Evolutionary conservation across 2,888 invertebrate species (phyloP), one percentile per base, ranked within the genome.

Genomic region (Drosophila testacea): DNA sequence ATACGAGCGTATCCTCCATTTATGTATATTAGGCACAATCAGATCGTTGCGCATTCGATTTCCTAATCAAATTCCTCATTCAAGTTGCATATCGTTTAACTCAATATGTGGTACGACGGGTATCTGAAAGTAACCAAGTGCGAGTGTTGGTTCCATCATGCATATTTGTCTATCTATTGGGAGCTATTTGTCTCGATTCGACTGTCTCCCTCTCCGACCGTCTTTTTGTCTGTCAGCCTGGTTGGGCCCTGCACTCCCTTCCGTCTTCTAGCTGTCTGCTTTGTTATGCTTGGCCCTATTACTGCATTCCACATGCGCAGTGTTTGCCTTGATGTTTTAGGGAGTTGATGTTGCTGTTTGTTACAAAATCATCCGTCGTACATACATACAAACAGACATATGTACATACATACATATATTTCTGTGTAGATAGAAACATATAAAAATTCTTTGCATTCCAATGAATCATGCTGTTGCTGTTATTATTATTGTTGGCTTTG

Each of bases 311-410:
- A 86, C 87, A 89, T 87, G 89, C 89, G 70, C 83, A 83, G 81
- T 83, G 88, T 88, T 84, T 86, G 83, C 87, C 87, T 86, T 84
- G 87, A 86, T 84, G 89, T 88, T 83, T 88, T 83, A 77, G 82
- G 79, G 77, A 73, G 76, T 83, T 85, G 74, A 70, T 76, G 61
- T 75, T 70, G 74, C 38, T 61, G 60, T 55, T 67, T 79, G 82
- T 84, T 89, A 88, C 81, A 83, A 82, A 87, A 82, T 84, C 83
- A 85, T 87, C 87, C 87, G 85, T 89, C 76, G 85, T 68, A 79
- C 83, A 84, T 68, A 79, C 83, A 84, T 80, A 83, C 82, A 75
- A 69, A 82, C 83, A 85, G 78, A 85, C 79, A 81, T 81, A 71
- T 16, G 48, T 9, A 52, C 47, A 42, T 47, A 44, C 55, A 32